Evolutionary conservation across 2,797 vertebrate species (phyloP).

Genomic region (Carcharodon carcharias): DNA sequence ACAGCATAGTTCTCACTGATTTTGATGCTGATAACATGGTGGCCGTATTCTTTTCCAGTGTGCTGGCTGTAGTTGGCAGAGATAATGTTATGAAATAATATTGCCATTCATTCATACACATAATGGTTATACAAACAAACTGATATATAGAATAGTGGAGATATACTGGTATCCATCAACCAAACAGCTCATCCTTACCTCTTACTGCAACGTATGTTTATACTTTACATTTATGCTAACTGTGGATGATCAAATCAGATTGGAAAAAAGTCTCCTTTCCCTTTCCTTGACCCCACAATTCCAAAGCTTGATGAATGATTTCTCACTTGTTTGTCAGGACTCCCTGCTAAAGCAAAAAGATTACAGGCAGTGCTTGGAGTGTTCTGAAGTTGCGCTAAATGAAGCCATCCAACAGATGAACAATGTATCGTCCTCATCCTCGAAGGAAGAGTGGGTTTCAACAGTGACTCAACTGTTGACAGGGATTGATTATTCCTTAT

Average conservation of each 20-base stretch:
- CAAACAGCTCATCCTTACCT: background rate
- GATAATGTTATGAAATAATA: background rate
- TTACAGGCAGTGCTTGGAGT: conserved; percentile 79
- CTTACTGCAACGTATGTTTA: background rate
- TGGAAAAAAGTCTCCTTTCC: background rate
- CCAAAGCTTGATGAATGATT: background rate
- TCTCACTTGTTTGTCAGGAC: conserved; percentile 57
- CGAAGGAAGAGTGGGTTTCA: conserved; percentile 88
- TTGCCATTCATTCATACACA: background rate
- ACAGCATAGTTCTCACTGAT: background rate
- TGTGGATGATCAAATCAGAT: background rate
- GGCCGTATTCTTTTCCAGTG: background rate
- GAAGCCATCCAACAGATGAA: conserved; percentile 89
- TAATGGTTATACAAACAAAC: background rate
- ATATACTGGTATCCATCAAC: background rate
- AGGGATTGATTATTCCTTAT: conserved; percentile 76
- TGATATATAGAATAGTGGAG: background rate
- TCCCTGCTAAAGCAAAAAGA: conserved; percentile 79
- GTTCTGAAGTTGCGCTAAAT: conserved; percentile 80
- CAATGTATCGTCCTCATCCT: conserved; percentile 58
- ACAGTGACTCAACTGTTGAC: conserved; percentile 77
- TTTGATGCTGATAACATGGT: background rate
- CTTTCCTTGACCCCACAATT: background rate
- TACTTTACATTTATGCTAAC: background rate
- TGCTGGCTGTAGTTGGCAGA: background rate